These are phyloP conservation scores for Hemicordylus capensis DNA, from an alignment of 2,113 vertebrate genomes.

Conservation along the genomic window DNA sequence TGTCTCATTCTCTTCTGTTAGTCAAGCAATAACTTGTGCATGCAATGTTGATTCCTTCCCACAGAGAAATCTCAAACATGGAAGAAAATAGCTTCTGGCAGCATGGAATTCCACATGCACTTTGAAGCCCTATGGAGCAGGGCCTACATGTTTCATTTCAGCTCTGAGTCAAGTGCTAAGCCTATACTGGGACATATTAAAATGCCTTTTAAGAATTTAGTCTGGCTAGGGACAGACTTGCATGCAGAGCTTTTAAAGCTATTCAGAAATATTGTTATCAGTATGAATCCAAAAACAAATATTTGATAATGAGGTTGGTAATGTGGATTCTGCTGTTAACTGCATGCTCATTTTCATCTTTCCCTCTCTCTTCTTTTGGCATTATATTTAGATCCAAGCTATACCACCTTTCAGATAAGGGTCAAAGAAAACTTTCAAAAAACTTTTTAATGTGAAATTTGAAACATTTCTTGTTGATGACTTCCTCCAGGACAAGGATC, in stretches of 20 bases:
- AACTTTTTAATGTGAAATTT: fast-evolving
- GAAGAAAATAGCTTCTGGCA: not conserved
- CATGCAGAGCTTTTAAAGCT: not conserved
- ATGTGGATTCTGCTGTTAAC: not conserved
- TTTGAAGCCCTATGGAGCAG: not conserved
- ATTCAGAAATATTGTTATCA: not conserved
- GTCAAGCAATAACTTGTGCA: not conserved
- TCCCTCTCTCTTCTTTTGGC: not conserved
- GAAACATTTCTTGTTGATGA: not conserved
- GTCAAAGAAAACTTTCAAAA: not conserved
- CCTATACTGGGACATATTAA: not conserved
- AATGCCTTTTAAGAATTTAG: not conserved
- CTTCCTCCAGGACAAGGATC: not conserved
- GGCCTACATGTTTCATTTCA: not conserved
- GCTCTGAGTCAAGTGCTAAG: not conserved
- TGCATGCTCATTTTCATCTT: not conserved
- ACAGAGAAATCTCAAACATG: not conserved
- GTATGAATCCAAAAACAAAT: not conserved
- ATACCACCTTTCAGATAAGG: not conserved
- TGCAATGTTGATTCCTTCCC: not conserved
- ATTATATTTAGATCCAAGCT: not conserved
- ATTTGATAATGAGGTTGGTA: not conserved
- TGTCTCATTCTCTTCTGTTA: not conserved
- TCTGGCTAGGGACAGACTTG: not conserved
- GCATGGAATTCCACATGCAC: not conserved